Base-by-base conservation (phyloP, 2,113 vertebrate genomes). In the Strix aluco region DNA sequence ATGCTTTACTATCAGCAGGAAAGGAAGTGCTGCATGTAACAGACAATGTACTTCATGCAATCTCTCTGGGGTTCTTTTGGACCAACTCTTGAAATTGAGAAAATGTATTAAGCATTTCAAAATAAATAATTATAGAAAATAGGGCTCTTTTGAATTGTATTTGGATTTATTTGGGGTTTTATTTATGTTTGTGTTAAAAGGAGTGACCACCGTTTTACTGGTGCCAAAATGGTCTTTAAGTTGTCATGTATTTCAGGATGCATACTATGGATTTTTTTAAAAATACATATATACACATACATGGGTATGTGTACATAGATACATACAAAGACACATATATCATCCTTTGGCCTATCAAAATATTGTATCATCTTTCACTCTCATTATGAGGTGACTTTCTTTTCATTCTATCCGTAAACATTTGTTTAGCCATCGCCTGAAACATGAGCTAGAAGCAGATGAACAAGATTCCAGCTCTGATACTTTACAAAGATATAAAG, bases 171-270 rank as follows among this genome's bases (percentile, higher is more conserved):
- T 88, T 36, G 15, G 16, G 2, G 9, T 46, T 69, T 73, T 79
- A 22, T 71, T 61, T 55, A 34, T 14, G 3, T 54, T 49, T 49
- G 11, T n/a, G 36, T 65, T 65, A 73, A 70, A 83, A 46, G 32
- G 7, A 54, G 5, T 32, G 44, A 46, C 11, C 0, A 6, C n/a
- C 0, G 7, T 47, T 77, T 61, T 81, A 69, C 5, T 11, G 40
- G 14, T 36, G 40, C 22, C 23, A 86, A 86, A 65, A 5, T 44
- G 13, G 22, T 42, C 42, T 57, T 73, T 36, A 67, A 74, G 12
- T 42, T 52, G 5, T 11, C 36, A 2, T 7, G 15, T 63, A 65
- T 90, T 92, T 84, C 49, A 74, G 15, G 36, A 44, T 29, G 5
- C 5, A 4, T 21, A 49, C 42, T 51, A 62, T 4, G 9, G 9